Evolutionary conservation across 2,113 vertebrate species (phyloP).

Genomic region (Otolemur garnettii): DNA sequence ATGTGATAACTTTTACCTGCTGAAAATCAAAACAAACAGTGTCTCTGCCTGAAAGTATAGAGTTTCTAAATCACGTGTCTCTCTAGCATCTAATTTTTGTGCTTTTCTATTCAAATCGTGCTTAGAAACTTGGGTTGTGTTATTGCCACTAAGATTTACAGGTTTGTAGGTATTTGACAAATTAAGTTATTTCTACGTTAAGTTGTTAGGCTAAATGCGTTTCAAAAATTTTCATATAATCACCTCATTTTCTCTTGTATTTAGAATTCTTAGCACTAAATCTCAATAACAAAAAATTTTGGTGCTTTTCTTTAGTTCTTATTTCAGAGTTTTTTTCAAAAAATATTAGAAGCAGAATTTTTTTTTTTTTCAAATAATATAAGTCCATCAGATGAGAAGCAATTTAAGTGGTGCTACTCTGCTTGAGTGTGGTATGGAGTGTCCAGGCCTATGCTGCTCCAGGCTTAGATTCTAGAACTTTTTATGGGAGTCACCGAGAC

Average conservation of each 20-base stretch:
- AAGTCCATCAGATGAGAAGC: neutral
- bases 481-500: neutral
- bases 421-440: neutral
- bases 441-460: neutral
- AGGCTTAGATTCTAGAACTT: neutral
- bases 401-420: neutral
- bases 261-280: neutral
- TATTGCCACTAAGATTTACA: neutral
- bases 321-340: neutral
- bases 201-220: neutral
- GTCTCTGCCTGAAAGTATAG: rapidly evolving
- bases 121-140: neutral
- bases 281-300: neutral
- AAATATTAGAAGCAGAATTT: neutral
- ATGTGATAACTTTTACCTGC: neutral
- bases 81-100: neutral
- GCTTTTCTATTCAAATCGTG: too few relatives aligned
- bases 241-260: neutral
- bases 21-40: neutral
- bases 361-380: neutral
- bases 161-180: neutral
- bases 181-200: neutral
- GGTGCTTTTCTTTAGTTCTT: neutral
- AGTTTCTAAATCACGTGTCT: neutral
- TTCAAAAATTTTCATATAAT: neutral